Evolutionary conservation across 1,140 invertebrate genomes (phyloP), one percentile per base, ranked within the genome.

Genomic region (Drosophila yakuba): DNA sequence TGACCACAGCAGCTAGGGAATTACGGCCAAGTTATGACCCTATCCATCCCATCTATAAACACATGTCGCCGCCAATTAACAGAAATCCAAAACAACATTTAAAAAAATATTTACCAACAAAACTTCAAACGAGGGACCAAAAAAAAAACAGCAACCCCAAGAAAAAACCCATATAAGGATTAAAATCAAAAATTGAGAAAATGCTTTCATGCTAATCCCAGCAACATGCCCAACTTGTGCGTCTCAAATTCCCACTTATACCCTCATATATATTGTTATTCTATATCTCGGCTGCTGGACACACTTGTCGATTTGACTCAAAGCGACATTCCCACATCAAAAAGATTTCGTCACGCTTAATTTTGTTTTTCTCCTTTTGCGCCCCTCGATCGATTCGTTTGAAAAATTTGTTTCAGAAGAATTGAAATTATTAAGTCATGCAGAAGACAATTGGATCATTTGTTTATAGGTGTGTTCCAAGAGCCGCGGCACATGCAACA

Each of bases 381-480:
- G 17, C n/a, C 35, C 39, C 23, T 28, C 51, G 12, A n/a, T 56
- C 54, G 54, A 25, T 56, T 73, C 43, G 48, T 48, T 50, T 38
- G 75, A 82, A 73, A 85, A 81, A 86, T 88, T 82, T 82, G 74
- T 88, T 81, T 86, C 78, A 79, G 63, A 58, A 68, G 59, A 78
- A 71, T 43, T 62, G 84, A 80, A 86, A 61, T 81, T 74, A 89
- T 83, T 83, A 80, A 80, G 84, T 88, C 84, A 88, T 88, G 84
- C 84, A 88, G 84, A 88, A 88, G 85, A 88, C 84, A 88, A 88
- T 88, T 88, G 84, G 84, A 88, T 88, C 83, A 88, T 89, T 88
- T 88, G 84, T 89, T 88, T 84, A 78, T 68, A 80, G 82, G 84
- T 88, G 82, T 86, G 82, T 86, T 86, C 61, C 43, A 14, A 68